Conservation (phyloP, 1,140 invertebrate species). For the Dolichoris vasculosae region DNA sequence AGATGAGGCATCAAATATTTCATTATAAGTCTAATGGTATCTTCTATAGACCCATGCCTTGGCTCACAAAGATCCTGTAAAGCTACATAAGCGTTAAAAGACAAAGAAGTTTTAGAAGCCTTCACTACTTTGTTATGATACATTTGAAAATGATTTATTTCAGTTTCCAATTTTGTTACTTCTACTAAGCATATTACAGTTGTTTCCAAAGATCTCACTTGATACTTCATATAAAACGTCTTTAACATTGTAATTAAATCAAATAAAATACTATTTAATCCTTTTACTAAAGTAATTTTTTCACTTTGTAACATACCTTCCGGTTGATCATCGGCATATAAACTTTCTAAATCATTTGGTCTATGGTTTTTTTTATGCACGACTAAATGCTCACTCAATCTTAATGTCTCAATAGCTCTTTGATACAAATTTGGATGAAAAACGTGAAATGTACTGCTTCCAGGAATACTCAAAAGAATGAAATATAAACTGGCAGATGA, state of each 20-base stretch:
- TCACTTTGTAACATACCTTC: slow-evolving; percentile 56
- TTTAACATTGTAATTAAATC: slow-evolving; percentile 72
- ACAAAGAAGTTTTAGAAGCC: slow-evolving; percentile 64
- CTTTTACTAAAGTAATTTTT: slow-evolving; percentile 59
- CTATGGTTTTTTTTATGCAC: slow-evolving; percentile 53
- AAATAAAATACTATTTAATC: slow-evolving; percentile 69
- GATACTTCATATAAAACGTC: slow-evolving; percentile 72
- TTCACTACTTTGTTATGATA: slow-evolving; percentile 49
- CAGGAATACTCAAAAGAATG: slow-evolving; percentile 73
- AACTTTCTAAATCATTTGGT: slow-evolving; percentile 57
- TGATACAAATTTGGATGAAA: slow-evolving; percentile 77
- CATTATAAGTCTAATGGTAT: slow-evolving; percentile 72
- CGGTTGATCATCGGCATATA: slow-evolving; percentile 60
- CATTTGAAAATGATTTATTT: slow-evolving; percentile 60
- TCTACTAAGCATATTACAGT: slow-evolving; percentile 73
- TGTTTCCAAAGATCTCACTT: slow-evolving; percentile 72
- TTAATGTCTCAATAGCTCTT: slow-evolving; percentile 74
- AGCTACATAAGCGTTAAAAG: slow-evolving; percentile 72
- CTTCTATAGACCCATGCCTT: slow-evolving; percentile 72
- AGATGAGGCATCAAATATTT: slow-evolving; percentile 74
- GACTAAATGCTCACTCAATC: slow-evolving; percentile 63
- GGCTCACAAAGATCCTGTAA: slow-evolving; percentile 71
- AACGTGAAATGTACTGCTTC: slow-evolving; percentile 76
- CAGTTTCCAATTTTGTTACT: slow-evolving; percentile 73
- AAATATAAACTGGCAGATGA: slow-evolving; percentile 74